phyloP scores from a whole-genome alignment of 2,113 vertebrate species.

The cat (Felis catus) region DNA sequence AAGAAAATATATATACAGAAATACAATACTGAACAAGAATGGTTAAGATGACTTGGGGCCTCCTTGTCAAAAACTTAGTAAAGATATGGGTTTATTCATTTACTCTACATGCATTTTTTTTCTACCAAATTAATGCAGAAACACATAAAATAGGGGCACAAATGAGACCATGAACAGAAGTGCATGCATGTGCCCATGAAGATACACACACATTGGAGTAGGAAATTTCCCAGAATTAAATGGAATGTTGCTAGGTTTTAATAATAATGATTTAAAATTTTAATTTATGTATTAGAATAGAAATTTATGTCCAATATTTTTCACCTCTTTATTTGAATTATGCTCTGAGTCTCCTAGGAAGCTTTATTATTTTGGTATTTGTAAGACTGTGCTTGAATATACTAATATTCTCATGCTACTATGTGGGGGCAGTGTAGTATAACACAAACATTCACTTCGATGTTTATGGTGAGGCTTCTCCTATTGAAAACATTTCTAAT shows the following conservation, averaged over 20 bases:
- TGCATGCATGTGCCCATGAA: rapidly evolving
- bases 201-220: rapidly evolving
- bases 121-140: neutral
- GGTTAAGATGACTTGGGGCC: neutral
- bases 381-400: neutral
- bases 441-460: neutral
- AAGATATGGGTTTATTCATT: neutral
- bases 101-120: neutral
- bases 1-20: neutral
- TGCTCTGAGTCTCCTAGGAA: neutral
- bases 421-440: rapidly evolving
- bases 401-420: neutral
- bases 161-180: neutral
- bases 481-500: neutral
- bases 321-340: neutral
- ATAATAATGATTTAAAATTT: neutral
- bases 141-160: neutral
- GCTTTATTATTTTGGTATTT: neutral
- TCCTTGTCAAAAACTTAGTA: neutral
- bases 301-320: neutral
- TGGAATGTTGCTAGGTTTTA: neutral
- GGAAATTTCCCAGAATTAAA: neutral
- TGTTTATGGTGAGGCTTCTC: neutral
- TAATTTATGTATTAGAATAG: neutral
- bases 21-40: neutral